These are phyloP conservation scores for Dasypogon diadema DNA, from an alignment of 2,888 invertebrate species.

Conservation along the genomic window DNA sequence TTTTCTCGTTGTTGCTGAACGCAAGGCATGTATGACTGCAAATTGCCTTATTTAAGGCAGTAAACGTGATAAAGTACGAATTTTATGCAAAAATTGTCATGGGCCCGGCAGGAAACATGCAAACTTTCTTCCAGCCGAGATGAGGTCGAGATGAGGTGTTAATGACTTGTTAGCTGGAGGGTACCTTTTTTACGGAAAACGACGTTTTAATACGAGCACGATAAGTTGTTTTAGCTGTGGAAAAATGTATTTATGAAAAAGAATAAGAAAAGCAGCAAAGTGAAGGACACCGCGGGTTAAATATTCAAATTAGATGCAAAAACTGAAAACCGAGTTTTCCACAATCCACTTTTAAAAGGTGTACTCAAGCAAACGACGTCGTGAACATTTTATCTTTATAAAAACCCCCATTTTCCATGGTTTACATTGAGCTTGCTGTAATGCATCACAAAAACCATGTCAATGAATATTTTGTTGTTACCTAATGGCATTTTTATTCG, in stretches of 20 bases:
- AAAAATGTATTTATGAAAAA: constrained; percentile 26
- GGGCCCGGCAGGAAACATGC: constrained; percentile 35
- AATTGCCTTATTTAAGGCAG: constrained; percentile 56
- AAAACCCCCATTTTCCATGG: not conserved
- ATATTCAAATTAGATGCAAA: constrained; percentile 51
- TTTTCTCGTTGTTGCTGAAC: constrained; percentile 18
- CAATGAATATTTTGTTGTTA: no score
- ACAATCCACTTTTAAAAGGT: not conserved
- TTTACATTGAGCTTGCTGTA: not conserved
- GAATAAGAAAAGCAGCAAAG: not conserved
- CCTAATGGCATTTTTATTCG: no score
- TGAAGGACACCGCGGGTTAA: constrained; percentile 46
- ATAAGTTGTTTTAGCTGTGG: constrained; percentile 7
- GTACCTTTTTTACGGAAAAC: constrained; percentile 33
- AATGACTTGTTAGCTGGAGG: constrained; percentile 52
- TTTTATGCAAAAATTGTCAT: constrained; percentile 50
- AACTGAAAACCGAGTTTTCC: not conserved
- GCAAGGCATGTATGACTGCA: constrained; percentile 50
- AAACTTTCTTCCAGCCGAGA: constrained; percentile 42
- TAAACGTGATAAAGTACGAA: constrained; percentile 56
- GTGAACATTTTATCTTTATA: not conserved
- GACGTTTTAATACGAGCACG: constrained; percentile 41
- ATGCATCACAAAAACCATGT: no score
- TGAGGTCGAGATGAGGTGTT: constrained; percentile 53
- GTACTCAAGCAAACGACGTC: constrained; percentile 5